Base-by-base conservation (phyloP, 2,888 invertebrate genomes). In the Ochropleura leucogaster region DNA sequence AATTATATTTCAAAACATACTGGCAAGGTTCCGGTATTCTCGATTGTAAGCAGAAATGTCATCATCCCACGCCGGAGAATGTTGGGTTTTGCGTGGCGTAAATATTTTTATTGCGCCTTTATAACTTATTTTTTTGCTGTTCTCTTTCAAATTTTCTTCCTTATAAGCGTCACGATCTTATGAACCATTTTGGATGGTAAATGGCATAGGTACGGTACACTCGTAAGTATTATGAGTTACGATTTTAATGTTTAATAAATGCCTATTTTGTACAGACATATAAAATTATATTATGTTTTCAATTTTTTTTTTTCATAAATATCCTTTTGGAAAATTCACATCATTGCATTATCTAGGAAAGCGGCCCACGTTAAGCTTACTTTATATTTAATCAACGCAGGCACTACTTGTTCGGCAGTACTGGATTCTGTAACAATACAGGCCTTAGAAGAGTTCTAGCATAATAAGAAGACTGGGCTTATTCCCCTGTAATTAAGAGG, bases 1-100 rank as follows among this genome's bases (percentile, higher is more conserved):
- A 93, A 93, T 93, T 93, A 92, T 92, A 91, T 91, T 92, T 90
- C 85, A 88, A 92, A 91, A 88, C 86, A 90, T 86, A 90, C 87
- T 88, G 85, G 87, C 79, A 75, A 79, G 78, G 85, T 88, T 89
- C 88, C 82, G 85, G 86, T 89, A 87, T 88, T 88, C 81, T 84
- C 85, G 87, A 83, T 87, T 82, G 87, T 89, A 88, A 90, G 84
- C 82, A 87, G 87, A 87, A 90, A 89, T 90, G 89, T 87, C 88
- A 84, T 83, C 91, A 85, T 87, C 92, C 92, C 90, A 93, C 93
- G 90, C 90, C 82, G 82, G 70, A 78, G 72, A 82, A 85, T 82
- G 80, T 80, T 84, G 82, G 80, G 80, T 85, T 78, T 84, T 82
- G 85, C 78, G 74, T 85, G 82, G 86, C 76, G 82, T 88, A 85